These are phyloP conservation scores for Deroptyus accipitrinus DNA, from an alignment of 2,113 vertebrate genomes.

Conservation along the genomic window DNA sequence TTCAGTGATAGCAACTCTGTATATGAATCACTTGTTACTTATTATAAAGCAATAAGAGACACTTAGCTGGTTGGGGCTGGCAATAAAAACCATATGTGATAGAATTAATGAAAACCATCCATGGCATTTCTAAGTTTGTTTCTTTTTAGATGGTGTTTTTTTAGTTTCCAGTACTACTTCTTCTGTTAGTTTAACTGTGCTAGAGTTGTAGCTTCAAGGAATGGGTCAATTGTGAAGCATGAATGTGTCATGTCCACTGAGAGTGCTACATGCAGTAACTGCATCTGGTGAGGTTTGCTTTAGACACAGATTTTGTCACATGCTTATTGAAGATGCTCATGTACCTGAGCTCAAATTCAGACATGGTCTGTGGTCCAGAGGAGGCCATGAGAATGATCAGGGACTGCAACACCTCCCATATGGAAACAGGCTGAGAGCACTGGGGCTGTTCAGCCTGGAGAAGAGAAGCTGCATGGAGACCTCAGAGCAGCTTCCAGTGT, in stretches of 20 bases:
- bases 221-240: fast-evolving
- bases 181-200: background rate
- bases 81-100: conserved; percentile 47
- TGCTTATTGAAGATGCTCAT: background rate
- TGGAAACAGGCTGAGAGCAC: background rate
- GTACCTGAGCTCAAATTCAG: background rate
- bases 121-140: conserved; percentile 11
- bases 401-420: background rate
- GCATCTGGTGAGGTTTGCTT: background rate
- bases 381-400: background rate
- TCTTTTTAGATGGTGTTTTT: background rate
- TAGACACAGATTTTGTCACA: background rate
- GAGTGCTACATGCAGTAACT: background rate
- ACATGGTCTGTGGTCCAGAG: background rate
- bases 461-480: background rate
- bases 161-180: conserved; percentile 29
- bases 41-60: conserved; percentile 18
- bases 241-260: background rate
- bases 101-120: conserved; percentile 45
- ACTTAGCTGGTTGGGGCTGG: background rate
- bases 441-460: background rate
- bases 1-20: background rate
- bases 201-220: background rate
- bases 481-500: no score
- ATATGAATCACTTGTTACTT: conserved; percentile 34